Evolutionary conservation across 2,888 invertebrate genomes (phyloP).

Genomic region (Resseliella maxima): DNA sequence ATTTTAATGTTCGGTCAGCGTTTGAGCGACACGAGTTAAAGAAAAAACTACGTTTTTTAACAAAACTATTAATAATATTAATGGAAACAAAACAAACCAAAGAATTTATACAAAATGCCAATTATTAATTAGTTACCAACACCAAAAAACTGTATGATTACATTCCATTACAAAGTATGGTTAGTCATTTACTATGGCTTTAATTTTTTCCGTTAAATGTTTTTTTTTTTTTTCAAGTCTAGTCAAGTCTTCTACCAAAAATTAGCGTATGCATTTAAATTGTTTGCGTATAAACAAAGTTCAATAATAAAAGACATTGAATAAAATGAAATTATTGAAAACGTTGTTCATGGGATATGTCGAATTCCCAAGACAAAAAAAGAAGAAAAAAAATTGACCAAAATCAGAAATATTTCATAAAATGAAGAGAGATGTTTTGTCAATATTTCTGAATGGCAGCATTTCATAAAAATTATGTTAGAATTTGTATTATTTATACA

Average conservation of each 20-base stretch:
- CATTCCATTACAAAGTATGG: background rate
- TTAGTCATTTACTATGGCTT: constrained; percentile 5
- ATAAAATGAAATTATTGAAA: no score
- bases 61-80: constrained; percentile 43
- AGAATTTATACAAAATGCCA: background rate
- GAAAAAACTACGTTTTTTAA: constrained; percentile 17
- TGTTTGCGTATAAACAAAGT: no score
- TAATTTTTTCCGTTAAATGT: background rate
- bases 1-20: constrained; percentile 59
- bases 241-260: no score
- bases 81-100: background rate
- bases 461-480: background rate
- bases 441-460: background rate
- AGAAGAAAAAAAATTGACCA: background rate
- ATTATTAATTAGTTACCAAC: constrained; percentile 24
- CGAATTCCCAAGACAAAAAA: no score
- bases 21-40: constrained; percentile 58
- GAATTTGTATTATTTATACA: constrained; percentile 29
- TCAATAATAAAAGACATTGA: no score
- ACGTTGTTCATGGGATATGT: no score
- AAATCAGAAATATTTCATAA: background rate
- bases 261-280: no score
- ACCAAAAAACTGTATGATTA: background rate
- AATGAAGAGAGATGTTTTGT: background rate
- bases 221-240: no score